A percentile compares a stretch with the other conserved stretches of the same genome.
These are phyloP conservation scores for Ambastaia sidthimunki DNA, from an alignment of 2,797 vertebrate species.

Conservation along the genomic window DNA sequence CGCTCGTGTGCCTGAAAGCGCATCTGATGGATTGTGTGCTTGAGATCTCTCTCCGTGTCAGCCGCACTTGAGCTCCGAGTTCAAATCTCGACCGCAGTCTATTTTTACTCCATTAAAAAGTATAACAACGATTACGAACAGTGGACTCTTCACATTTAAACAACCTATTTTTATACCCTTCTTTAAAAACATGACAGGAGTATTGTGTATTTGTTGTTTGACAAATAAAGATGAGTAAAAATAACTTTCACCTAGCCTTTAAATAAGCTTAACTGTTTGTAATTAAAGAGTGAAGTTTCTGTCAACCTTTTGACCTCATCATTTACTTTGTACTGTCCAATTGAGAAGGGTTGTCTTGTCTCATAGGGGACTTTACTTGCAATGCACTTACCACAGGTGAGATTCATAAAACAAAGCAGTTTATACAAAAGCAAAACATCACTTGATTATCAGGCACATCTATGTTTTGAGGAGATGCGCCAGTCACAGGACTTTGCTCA, in stretches of 20 bases:
- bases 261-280: no score
- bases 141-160: no score
- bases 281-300: background rate
- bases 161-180: no score
- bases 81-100: background rate
- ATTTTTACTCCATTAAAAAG: background rate
- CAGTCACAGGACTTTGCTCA: conserved; percentile 44
- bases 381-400: background rate
- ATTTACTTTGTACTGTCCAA: background rate
- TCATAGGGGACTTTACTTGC: background rate
- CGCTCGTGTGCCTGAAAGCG: conserved; percentile 25
- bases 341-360: no score
- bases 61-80: conserved; percentile 10
- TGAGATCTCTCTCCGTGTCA: conserved; percentile 10
- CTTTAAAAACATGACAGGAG: no score
- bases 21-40: conserved; percentile 42
- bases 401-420: background rate
- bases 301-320: background rate
- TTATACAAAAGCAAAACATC: conserved; percentile 3
- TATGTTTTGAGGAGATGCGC: conserved; percentile 13
- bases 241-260: no score
- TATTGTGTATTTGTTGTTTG: no score
- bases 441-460: conserved; percentile 31
- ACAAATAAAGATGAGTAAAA: no score
- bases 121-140: no score